phyloP scores from a whole-genome alignment of 2,888 invertebrate genomes.

The Elysia crispata region DNA sequence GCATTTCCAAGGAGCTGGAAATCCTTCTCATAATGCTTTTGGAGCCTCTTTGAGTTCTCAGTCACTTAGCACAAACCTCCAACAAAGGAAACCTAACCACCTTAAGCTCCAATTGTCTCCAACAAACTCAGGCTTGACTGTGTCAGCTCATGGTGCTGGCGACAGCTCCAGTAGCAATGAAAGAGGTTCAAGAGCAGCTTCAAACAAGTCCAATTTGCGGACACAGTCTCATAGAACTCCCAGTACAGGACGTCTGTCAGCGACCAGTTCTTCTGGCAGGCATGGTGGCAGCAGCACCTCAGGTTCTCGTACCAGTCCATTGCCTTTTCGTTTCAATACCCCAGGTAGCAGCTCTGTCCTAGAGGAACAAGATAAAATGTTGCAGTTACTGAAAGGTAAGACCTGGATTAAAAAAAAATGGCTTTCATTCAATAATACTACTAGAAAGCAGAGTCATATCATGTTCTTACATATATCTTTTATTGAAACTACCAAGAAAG shows the following conservation, averaged over 20 bases:
- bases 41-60: constrained; percentile 17
- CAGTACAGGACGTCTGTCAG: constrained; percentile 13
- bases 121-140: too few relatives aligned
- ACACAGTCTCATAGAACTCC: constrained; percentile 10
- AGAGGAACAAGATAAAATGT: constrained; percentile 31
- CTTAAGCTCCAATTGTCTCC: constrained; percentile 23
- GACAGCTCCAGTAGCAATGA: not conserved
- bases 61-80: constrained; percentile 1
- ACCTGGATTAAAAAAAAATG: not conserved
- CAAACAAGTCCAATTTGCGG: constrained; percentile 13
- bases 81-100: constrained; percentile 23
- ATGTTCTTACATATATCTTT: too few relatives aligned
- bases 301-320: constrained; percentile 13
- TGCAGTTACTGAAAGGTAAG: constrained; percentile 29
- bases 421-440: too few relatives aligned
- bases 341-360: constrained; percentile 20
- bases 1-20: not conserved
- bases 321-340: not conserved
- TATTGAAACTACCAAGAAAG: too few relatives aligned
- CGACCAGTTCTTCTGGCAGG: not conserved
- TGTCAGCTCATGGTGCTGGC: too few relatives aligned
- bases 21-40: not conserved
- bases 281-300: constrained; percentile 15
- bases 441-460: too few relatives aligned
- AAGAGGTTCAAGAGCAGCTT: not conserved